Conservation (phyloP, 2,888 invertebrate genomes). For the Capitulum mitella region DNA sequence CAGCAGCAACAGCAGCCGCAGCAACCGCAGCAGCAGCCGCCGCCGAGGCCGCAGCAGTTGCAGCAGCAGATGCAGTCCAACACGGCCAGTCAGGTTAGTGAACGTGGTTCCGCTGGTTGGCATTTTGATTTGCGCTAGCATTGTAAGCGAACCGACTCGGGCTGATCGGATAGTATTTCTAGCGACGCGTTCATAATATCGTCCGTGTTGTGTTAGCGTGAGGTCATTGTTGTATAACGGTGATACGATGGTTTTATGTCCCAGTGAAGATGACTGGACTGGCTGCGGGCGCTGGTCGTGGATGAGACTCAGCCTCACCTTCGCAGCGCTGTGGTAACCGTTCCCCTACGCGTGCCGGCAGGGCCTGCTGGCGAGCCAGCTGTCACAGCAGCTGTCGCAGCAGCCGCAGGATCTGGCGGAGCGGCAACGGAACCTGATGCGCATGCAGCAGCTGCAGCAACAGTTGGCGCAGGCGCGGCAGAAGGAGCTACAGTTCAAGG, state of each 20-base stretch:
- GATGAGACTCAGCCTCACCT: neutral
- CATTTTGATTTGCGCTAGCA: too few relatives aligned
- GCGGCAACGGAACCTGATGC: constrained; percentile 16
- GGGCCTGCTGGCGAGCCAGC: neutral
- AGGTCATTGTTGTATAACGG: too few relatives aligned
- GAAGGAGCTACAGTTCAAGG: constrained; percentile 6
- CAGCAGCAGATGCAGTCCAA: neutral
- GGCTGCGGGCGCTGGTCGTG: too few relatives aligned
- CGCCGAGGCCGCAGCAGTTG: neutral
- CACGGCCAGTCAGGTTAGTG: neutral
- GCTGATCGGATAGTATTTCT: too few relatives aligned
- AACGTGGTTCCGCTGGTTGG: neutral
- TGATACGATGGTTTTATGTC: too few relatives aligned
- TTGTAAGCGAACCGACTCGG: too few relatives aligned
- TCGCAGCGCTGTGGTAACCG: too few relatives aligned
- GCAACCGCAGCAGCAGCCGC: neutral
- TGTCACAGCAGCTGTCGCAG: neutral
- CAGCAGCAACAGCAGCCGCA: neutral
- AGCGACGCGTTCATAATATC: too few relatives aligned
- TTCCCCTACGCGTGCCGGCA: neutral
- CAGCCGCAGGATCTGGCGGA: neutral
- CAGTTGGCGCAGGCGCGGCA: constrained; percentile 10
- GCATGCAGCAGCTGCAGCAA: constrained; percentile 7
- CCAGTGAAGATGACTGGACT: too few relatives aligned
- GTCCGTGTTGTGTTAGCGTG: too few relatives aligned